phyloP scores from a whole-genome alignment of 2,797 vertebrate genomes.

The Echiichthys vipera region DNA sequence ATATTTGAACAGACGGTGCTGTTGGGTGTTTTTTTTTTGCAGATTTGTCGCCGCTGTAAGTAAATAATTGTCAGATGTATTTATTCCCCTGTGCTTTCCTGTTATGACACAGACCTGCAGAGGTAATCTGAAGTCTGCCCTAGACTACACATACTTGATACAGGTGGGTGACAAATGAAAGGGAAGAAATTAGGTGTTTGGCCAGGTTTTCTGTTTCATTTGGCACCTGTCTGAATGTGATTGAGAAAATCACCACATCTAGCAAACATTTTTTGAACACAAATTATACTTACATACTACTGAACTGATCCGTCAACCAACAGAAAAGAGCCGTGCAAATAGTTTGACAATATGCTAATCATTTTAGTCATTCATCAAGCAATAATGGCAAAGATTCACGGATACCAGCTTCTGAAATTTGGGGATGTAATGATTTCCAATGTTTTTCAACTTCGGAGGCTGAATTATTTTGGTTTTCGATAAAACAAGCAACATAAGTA shows the following conservation, averaged over 20 bases:
- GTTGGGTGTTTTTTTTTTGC: constrained; percentile 7
- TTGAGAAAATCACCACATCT: background rate
- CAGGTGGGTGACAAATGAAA: background rate
- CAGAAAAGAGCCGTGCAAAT: background rate
- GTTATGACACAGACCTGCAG: background rate
- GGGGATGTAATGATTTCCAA: background rate
- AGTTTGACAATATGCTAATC: background rate
- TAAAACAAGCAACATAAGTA: background rate
- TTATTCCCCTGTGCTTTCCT: constrained; percentile 1
- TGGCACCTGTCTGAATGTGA: background rate
- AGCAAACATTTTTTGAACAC: background rate
- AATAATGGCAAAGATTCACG: background rate
- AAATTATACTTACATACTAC: background rate
- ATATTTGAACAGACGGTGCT: constrained; percentile 50
- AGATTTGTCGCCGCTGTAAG: background rate
- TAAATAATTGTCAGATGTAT: background rate
- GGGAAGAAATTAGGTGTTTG: background rate
- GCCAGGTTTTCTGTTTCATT: background rate
- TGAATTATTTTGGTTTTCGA: background rate
- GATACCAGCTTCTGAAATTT: background rate
- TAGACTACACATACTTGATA: background rate
- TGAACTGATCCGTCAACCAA: background rate
- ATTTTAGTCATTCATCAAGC: background rate
- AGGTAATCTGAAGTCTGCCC: background rate
- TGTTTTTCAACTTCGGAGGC: background rate